A percentile compares a stretch with the other conserved stretches of the same genome.
Evolutionary conservation across 23 tunicate species (phyloP).

Genomic region (Diplosoma virens): DNA sequence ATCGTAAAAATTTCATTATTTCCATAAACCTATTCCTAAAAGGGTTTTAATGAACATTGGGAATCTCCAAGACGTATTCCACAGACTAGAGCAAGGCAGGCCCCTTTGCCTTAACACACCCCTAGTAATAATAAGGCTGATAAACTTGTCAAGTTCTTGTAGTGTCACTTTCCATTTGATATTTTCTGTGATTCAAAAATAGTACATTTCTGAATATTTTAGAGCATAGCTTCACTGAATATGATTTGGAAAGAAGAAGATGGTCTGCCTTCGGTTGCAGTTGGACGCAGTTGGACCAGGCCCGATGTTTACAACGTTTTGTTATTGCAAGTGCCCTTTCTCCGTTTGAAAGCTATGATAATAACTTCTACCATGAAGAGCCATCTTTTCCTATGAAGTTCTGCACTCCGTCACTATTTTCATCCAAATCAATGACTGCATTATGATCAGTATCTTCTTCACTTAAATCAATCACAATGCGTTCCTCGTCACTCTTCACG

Average conservation of each 20-base stretch:
- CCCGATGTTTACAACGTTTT: conserved; percentile 11
- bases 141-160: neutral
- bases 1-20: conserved; percentile 14
- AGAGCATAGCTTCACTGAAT: conserved; percentile 3
- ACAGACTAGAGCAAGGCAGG: conserved; percentile 17
- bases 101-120: conserved; percentile 7
- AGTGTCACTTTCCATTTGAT: conserved; percentile 4
- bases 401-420: conserved; percentile 6
- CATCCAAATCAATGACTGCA: neutral
- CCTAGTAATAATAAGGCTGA: neutral
- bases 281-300: conserved; percentile 14
- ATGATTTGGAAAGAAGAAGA: neutral
- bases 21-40: neutral
- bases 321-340: neutral
- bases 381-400: conserved; percentile 3
- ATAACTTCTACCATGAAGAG: conserved; percentile 9
- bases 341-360: neutral
- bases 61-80: conserved; percentile 6
- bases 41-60: neutral
- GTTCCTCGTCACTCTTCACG: too few relatives aligned
- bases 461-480: neutral
- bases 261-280: neutral
- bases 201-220: conserved; percentile 1
- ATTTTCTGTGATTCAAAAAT: neutral
- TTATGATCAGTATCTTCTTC: conserved; percentile 4